Evolutionary conservation across 2,888 invertebrate genomes (phyloP), one percentile per base, ranked within the genome.

Genomic region (Ypsolopha scabrella): DNA sequence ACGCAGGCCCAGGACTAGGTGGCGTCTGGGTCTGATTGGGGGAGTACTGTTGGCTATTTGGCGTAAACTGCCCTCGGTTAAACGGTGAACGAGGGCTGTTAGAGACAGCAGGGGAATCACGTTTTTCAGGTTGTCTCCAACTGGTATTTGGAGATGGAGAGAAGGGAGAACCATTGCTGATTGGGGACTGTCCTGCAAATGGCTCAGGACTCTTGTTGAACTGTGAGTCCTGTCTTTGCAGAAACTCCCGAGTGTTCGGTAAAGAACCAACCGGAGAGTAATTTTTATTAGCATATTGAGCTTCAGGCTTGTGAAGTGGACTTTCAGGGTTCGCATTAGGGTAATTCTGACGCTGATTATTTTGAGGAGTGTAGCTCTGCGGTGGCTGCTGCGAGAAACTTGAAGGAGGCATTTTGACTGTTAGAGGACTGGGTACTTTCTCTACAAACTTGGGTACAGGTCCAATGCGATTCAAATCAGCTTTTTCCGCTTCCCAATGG

Each of bases 401-500:
- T 9, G 76, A 70, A 13, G 80, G 79, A 37, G 78, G 78, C 65
- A 75, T 79, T 57, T 88, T 88, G 0, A 86, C 85, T 3, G 85
- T 83, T 54, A 83, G 60, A 7, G 87, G 87, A 63, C 80, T 86
- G 1, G 87, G 85, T 6, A 78, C 79, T 54, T 85, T 87, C 7
- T 86, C 83, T 7, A 75, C 65, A 57, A 81, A 87, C 59, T 82
- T 87, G 1, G 87, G 87, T 13, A 81, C 70, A 11, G 68, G 64
- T 6, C 85, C 90, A 62, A 88, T 75, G 53, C 80, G 75, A 55
- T 88, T 85, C 61, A 81, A 68, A 52, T 90, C 88, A 54, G 88
- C 83, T 65, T 90, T 87, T 66, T 90, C 90, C 43, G 80, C 75
- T 65, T 90, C 89, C 87, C 90, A 90, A 57, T 89, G 89, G 57